Evolutionary conservation across 2,888 invertebrate genomes (phyloP), one percentile per base, ranked within the genome.

Genomic region (Leistus spinibarbis): DNA sequence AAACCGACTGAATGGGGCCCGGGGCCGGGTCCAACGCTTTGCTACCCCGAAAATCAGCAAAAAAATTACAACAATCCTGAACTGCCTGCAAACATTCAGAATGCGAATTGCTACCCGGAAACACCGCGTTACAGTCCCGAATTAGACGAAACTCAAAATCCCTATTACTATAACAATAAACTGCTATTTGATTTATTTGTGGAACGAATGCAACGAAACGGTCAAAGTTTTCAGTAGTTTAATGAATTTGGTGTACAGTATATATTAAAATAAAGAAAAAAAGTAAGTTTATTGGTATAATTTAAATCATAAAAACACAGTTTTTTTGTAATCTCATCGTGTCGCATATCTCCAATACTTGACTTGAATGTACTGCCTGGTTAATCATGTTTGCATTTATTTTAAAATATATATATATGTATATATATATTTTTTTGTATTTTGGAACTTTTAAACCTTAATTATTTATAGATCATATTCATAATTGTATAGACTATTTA

Each of bases 91-190:
- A 82, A 83, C 3, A 81, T 83, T 65, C 82, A 81, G 76, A 83
- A 81, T 76, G 69, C 82, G n/a, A 83, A 83, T 53, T 84, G 83
- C 81, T 82, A 79, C 76, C 77, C 76, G 64, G 68, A 76, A n/a
- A 76, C 77, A 24, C 87, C 88, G 13, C 88, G 86, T 78, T 95
- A 95, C 84, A 90, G 90, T 80, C 96, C 96, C 17, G 94, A 94
- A 81, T 87, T 96, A 69, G 90, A 86, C 82, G 91, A 92, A 76
- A 85, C 88, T 71, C 91, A 95, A 81, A 97, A 96, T 88, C 95
- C 92, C 24, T 93, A 93, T 85, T 97, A 96, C 84, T 96, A 92
- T 84, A 91, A 93, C 80, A 97, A 97, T 85, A 95, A 95, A 87
- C 86, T 96, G 82, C 86, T 97, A 81, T 95, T 93, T 87, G 92